phyloP scores from a whole-genome alignment of 2,888 invertebrate species.

The Leucophenga maculata region DNA sequence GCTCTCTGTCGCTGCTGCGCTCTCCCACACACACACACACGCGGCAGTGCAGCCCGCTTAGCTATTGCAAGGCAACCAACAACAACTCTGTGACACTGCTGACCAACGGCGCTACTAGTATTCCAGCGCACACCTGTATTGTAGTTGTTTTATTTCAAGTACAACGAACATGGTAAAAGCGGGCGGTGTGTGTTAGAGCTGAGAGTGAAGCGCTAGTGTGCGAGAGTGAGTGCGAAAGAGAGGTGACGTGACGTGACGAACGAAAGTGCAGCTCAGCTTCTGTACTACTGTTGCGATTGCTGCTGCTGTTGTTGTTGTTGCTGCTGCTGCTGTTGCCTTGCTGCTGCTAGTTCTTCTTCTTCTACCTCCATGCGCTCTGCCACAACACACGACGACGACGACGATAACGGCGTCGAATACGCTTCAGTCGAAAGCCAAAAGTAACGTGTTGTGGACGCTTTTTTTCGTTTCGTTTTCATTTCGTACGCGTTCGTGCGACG shows the following conservation, averaged over 20 bases:
- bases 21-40: neutral
- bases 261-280: slow-evolving; percentile 64
- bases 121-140: no score
- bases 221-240: slow-evolving; percentile 1
- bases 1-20: neutral
- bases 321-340: slow-evolving; percentile 55
- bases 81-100: neutral
- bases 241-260: neutral
- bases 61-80: neutral
- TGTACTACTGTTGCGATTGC: slow-evolving; percentile 49
- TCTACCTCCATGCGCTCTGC: slow-evolving; percentile 52
- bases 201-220: slow-evolving; percentile 8
- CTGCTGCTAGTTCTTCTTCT: slow-evolving; percentile 54
- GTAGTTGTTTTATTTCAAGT: neutral
- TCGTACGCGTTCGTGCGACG: slow-evolving; percentile 61
- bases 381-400: slow-evolving; percentile 40
- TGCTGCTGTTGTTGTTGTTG: slow-evolving; percentile 51
- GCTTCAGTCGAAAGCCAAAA: slow-evolving; percentile 65
- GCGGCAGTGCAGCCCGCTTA: neutral
- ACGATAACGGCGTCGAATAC: slow-evolving; percentile 48
- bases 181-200: neutral
- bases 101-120: neutral
- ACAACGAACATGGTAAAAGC: neutral
- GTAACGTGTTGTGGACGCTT: slow-evolving; percentile 64
- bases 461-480: slow-evolving; percentile 51